phyloP scores from a whole-genome alignment of 2,113 vertebrate species.

The Callorhinus ursinus region DNA sequence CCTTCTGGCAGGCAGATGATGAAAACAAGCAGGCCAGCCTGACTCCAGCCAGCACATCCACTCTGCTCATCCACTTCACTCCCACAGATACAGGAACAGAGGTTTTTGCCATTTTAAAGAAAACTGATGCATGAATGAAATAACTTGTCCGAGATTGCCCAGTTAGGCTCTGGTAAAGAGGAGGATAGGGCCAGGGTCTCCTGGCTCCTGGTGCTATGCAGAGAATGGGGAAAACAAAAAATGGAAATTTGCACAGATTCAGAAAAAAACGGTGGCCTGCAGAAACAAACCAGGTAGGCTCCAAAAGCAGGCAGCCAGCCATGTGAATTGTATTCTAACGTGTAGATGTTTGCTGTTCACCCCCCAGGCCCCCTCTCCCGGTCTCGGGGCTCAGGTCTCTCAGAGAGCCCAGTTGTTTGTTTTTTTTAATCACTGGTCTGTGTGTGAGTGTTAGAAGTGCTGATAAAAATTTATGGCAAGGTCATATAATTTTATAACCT shows the following conservation, averaged over 20 bases:
- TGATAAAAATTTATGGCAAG: slow-evolving; percentile 50
- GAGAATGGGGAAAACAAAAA: neutral
- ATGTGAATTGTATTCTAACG: neutral
- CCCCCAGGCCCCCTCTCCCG: neutral
- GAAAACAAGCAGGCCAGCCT: neutral
- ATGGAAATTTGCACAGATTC: neutral
- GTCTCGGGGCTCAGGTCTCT: neutral
- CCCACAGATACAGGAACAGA: neutral
- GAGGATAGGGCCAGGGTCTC: neutral
- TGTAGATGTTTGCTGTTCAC: accelerated
- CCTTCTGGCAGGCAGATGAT: neutral
- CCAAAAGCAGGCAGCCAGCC: neutral
- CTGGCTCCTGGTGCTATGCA: neutral
- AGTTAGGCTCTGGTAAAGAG: neutral
- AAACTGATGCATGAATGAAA: neutral
- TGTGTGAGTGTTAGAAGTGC: slow-evolving; percentile 3
- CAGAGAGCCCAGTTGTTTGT: neutral
- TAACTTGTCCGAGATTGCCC: neutral
- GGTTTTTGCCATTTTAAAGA: neutral
- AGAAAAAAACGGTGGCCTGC: neutral
- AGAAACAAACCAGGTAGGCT: neutral
- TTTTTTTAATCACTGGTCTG: neutral
- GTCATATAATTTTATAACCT: slow-evolving; percentile 46
- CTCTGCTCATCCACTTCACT: neutral
- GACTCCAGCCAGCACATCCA: neutral